Conservation (phyloP, 2,888 invertebrate species). For the Rhagonycha lutea region DNA sequence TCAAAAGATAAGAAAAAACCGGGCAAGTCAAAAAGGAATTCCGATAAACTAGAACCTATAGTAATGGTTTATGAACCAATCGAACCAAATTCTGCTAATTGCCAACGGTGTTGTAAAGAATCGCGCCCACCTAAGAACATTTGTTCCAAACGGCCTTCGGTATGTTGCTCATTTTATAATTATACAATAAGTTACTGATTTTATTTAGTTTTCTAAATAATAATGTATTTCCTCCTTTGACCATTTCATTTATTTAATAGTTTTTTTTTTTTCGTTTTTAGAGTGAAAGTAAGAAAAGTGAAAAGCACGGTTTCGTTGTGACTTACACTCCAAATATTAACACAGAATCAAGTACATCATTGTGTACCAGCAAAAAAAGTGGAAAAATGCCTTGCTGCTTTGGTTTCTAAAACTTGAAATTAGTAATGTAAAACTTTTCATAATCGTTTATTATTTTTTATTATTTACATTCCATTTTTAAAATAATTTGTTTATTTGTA, state of each 20-base stretch:
- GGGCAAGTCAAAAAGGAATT: background rate
- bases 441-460: background rate
- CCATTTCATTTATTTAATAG: too few species aligned
- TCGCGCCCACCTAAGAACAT: background rate
- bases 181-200: too few species aligned
- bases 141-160: background rate
- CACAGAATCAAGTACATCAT: background rate
- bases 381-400: background rate
- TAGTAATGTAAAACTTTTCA: background rate
- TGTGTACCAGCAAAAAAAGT: background rate
- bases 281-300: background rate
- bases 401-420: background rate
- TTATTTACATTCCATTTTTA: background rate
- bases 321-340: conserved; percentile 19
- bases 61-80: conserved; percentile 25
- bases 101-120: background rate
- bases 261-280: background rate
- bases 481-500: background rate
- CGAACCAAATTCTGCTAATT: conserved; percentile 2
- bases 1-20: background rate
- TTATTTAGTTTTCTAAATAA: too few species aligned
- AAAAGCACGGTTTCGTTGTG: conserved; percentile 17
- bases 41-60: conserved; percentile 13
- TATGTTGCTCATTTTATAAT: background rate
- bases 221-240: too few species aligned